Conservation (phyloP, 2,113 vertebrate species). For the Pomatorhinus ruficollis region DNA sequence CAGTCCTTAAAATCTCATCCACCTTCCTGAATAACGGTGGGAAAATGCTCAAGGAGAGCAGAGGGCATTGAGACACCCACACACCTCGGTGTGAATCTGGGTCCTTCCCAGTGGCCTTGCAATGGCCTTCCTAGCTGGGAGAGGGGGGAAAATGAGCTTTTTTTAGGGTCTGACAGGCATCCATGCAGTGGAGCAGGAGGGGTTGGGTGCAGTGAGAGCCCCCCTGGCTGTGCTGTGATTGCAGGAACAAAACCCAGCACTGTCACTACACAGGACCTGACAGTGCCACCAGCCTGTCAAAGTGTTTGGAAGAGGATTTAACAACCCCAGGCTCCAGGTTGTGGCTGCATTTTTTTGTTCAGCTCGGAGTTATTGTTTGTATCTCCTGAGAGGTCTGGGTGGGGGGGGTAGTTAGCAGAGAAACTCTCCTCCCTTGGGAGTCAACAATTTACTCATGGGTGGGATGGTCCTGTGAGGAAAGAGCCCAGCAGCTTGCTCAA, state of each 20-base stretch:
- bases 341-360: background rate
- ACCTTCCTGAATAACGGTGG: background rate
- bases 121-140: background rate
- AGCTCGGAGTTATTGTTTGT: fast-evolving
- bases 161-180: background rate
- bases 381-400: background rate
- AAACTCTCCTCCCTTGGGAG: background rate
- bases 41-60: background rate
- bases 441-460: background rate
- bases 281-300: background rate
- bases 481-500: background rate
- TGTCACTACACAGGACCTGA: background rate
- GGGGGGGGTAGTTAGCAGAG: background rate
- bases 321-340: background rate
- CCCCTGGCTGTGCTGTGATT: background rate
- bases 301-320: background rate
- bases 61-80: background rate
- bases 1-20: background rate
- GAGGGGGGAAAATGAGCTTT: background rate
- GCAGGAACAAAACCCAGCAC: background rate
- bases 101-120: background rate
- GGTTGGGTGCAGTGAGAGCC: background rate
- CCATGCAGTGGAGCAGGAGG: background rate
- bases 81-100: background rate
- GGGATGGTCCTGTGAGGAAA: background rate